Conservation (phyloP, 1,140 invertebrate genomes). For the Sinonovacula constricta region DNA sequence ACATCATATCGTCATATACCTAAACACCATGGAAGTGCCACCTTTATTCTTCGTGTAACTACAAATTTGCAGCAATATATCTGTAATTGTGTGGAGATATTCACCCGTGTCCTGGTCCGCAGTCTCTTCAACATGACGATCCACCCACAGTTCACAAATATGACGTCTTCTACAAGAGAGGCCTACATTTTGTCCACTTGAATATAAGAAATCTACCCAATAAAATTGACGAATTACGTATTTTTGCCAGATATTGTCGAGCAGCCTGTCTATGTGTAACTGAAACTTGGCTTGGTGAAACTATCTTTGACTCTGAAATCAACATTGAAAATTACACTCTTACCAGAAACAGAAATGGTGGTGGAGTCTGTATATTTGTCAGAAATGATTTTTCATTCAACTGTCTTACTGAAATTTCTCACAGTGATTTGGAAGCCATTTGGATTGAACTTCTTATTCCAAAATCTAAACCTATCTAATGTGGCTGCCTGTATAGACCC, state of each 20-base stretch:
- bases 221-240: neutral
- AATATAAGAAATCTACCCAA: neutral
- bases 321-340: slow-evolving; percentile 18
- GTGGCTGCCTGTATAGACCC: slow-evolving; percentile 1
- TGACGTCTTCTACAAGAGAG: too few relatives aligned
- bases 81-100: too few relatives aligned
- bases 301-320: slow-evolving; percentile 14
- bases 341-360: slow-evolving; percentile 15
- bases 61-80: too few relatives aligned
- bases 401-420: neutral
- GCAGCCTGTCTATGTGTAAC: slow-evolving; percentile 14
- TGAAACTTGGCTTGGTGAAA: slow-evolving; percentile 36
- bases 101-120: too few relatives aligned
- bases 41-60: too few relatives aligned
- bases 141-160: too few relatives aligned
- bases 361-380: slow-evolving; percentile 25
- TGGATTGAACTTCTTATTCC: slow-evolving; percentile 4
- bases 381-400: slow-evolving; percentile 9
- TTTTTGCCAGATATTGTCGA: neutral
- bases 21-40: too few relatives aligned
- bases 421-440: neutral
- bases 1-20: too few relatives aligned
- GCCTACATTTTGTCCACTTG: slow-evolving; percentile 10
- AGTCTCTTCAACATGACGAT: too few relatives aligned
- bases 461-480: slow-evolving; percentile 9